Evolutionary conservation across 2,888 invertebrate genomes (phyloP).

Genomic region (Brachyptera putata): DNA sequence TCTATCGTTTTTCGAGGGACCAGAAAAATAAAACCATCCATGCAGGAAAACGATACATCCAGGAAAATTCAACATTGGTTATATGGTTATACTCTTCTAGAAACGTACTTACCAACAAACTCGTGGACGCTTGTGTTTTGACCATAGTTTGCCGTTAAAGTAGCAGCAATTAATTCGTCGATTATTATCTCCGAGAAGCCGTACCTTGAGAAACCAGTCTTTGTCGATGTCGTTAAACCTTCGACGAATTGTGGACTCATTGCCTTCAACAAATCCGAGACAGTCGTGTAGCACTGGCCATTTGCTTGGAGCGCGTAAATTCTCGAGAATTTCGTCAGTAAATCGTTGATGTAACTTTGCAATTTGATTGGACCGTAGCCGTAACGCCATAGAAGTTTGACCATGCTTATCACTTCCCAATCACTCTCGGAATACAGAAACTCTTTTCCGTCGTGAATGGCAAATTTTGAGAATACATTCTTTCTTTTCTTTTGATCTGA

Average conservation of each 20-base stretch:
- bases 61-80: too few relatives aligned
- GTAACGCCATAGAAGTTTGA: slow-evolving; percentile 54
- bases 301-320: slow-evolving; percentile 54
- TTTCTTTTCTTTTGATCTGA: slow-evolving; percentile 42
- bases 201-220: slow-evolving; percentile 43
- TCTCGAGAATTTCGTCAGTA: slow-evolving; percentile 48
- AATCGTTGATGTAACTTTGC: slow-evolving; percentile 42
- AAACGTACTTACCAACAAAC: too few relatives aligned
- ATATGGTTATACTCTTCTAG: too few relatives aligned
- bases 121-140: slow-evolving; percentile 52
- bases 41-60: too few relatives aligned
- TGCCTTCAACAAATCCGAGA: slow-evolving; percentile 49
- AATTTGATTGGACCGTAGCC: slow-evolving; percentile 50
- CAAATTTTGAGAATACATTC: slow-evolving; percentile 38
- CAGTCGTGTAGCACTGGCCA: slow-evolving; percentile 49
- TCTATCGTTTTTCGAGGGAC: too few relatives aligned
- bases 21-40: too few relatives aligned
- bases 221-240: slow-evolving; percentile 44
- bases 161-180: slow-evolving; percentile 52
- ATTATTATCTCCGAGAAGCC: slow-evolving; percentile 50
- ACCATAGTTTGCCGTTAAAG: slow-evolving; percentile 56
- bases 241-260: slow-evolving; percentile 50
- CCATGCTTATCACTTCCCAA: slow-evolving; percentile 45
- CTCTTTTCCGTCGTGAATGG: slow-evolving; percentile 52
- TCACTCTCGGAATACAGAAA: slow-evolving; percentile 51